Evolutionary conservation across 2,797 vertebrate species (phyloP), one percentile per base, ranked within the genome.

Genomic region (Poecilia velifera): DNA sequence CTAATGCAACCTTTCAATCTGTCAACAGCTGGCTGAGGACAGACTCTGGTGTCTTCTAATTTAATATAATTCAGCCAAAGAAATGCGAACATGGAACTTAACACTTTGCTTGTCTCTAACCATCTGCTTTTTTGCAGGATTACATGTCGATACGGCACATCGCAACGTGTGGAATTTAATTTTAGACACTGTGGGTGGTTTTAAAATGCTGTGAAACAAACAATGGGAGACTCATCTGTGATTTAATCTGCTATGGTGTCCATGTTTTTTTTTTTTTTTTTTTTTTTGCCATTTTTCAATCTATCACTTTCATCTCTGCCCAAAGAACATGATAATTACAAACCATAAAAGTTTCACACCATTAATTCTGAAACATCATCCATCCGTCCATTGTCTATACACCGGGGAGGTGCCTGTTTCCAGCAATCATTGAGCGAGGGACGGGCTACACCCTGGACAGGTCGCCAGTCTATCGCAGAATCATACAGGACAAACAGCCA

Each of bases 111-210:
- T 57, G 78, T 82, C 82, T 79, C 78, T 62, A 83, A 55, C 91
- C 93, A 94, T 93, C 94, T 95, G 91, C 83, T 87, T 36, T 72
- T 82, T 49, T 75, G 76, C n/a, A 46, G 72, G 84, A 76, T 82
- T 72, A 66, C 39, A 84, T 90, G 70, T 90, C 86, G 71, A 66
- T 70, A 9, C 64, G 66, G 36, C 73, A 49, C 78, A 74, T 43
- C 74, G 34, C 49, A 47, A 71, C 66, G 39, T 43, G 71, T 71
- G 31, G 73, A 78, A 85, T 81, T 81, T 22, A 84, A 77, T 81
- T 6, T 36, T n/a, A 76, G 72, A 72, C 53, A 70, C 28, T 62
- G 66, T n/a, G 7, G 74, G 14, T 62, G 70, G 70, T 55, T 77
- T 62, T 41, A 73, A 70, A 70, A 53, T 18, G 14, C 16, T 31